A percentile compares a stretch with the other conserved stretches of the same genome.
Conservation (phyloP, 2,888 invertebrate genomes). For the Hedya salicella region DNA sequence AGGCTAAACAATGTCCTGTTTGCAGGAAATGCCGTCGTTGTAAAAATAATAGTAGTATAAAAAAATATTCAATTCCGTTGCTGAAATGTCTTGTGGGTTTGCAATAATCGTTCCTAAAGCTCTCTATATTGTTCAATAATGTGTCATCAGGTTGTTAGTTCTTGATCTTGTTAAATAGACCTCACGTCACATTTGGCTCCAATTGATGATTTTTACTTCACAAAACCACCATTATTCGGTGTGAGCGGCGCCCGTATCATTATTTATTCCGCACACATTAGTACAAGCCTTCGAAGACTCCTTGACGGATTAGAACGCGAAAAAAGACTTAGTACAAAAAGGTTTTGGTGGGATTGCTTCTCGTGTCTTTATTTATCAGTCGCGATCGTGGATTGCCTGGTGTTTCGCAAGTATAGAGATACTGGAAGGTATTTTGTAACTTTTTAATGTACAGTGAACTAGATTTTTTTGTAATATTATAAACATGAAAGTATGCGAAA, state of each 20-base stretch:
- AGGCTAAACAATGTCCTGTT: too few species aligned
- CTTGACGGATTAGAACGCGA: conserved; percentile 58
- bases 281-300: conserved; percentile 52
- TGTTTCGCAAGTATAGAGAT: conserved; percentile 2
- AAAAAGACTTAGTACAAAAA: conserved; percentile 50
- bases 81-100: too few species aligned
- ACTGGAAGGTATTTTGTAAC: background rate
- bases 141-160: too few species aligned
- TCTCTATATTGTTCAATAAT: too few species aligned
- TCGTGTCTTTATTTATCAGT: conserved; percentile 36
- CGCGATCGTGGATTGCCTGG: conserved; percentile 18
- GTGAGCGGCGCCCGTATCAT: conserved; percentile 49
- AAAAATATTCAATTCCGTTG: too few species aligned
- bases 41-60: too few species aligned
- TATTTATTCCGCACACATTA: conserved; percentile 60
- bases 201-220: too few species aligned
- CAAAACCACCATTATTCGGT: conserved; percentile 32
- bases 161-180: too few species aligned
- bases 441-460: background rate
- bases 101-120: too few species aligned
- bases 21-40: too few species aligned
- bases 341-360: conserved; percentile 42
- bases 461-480: background rate
- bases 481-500: too few species aligned
- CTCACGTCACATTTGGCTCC: too few species aligned